Evolutionary conservation across 2,888 invertebrate species (phyloP), one percentile per base, ranked within the genome.

Genomic region (Embidobia sp.): DNA sequence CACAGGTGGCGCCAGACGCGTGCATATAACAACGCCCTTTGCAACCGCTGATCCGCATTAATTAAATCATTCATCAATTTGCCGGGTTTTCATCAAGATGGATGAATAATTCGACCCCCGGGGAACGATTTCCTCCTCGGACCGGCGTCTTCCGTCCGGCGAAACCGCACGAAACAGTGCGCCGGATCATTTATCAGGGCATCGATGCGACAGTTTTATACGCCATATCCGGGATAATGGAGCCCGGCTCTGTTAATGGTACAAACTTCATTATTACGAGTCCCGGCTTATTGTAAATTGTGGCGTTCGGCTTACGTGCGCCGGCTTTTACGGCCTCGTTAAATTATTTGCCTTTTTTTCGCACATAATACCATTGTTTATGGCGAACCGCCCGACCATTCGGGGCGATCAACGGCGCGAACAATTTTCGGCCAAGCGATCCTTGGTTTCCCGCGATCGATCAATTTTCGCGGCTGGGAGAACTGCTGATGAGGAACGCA

Each of bases 271-370:
- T 73, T 73, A 73, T 64, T 49, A 57, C 53, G 55, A 73, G 55
- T 73, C 64, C 26, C 27, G 57, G 72, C 48, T 73, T 64, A 73
- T 73, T 73, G 72, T 73, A 64, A 73, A 73, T 72, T 72, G 63
- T 63, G 37, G 55, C 48, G 31, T 55, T 48, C 19, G 61, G 59
- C 55, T 72, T 48, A 48, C 40, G 31, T 55, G 27, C 46, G 35
- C 40, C 44, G 13, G 63, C 55, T 63, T 67, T 72, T 72, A 72
- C 48, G 26, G 19, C 35, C 72, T 63, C 55, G 72, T 72, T 72
- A 48, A 63, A 72, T 63, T 72, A 59, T 63, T 53, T 44, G 61
- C 13, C 40, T 15, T 29, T 57, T 59, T 69, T 57, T 31, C 13
- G 27, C 35, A 6, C 19, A 29, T 49, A 57, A 49, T 22, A 26